Evolutionary conservation across 2,113 vertebrate genomes (phyloP).

Genomic region (Alectura lathami): DNA sequence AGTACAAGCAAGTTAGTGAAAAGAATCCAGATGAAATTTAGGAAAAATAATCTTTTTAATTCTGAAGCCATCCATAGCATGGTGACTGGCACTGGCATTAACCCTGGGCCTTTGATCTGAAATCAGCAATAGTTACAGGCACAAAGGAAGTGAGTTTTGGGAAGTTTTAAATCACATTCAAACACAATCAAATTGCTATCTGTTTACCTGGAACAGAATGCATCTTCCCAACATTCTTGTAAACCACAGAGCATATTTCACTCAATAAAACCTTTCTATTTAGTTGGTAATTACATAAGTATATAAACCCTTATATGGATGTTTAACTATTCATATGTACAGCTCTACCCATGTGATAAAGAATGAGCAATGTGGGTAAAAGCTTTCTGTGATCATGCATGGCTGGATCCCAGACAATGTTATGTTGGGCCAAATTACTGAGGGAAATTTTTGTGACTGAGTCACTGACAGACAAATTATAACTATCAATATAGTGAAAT

Average conservation of each 20-base stretch:
- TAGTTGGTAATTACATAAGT: neutral
- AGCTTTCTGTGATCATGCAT: neutral
- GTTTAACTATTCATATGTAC: neutral
- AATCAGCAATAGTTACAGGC: neutral
- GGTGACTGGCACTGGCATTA: neutral
- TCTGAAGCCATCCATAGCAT: neutral
- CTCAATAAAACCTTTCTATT: neutral
- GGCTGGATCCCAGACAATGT: neutral
- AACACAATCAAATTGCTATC: neutral
- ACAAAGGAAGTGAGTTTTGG: neutral
- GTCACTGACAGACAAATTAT: neutral
- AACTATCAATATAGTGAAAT: neutral
- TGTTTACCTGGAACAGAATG: neutral
- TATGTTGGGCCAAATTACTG: neutral
- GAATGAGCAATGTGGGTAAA: neutral
- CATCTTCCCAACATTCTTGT: neutral
- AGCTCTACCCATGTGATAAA: neutral
- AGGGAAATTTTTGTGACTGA: neutral
- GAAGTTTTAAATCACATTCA: neutral
- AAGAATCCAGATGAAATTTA: neutral
- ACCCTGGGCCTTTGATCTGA: neutral
- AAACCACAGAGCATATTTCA: neutral
- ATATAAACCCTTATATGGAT: neutral
- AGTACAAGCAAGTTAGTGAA: neutral
- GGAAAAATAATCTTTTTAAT: neutral